Percentiles rank a stretch among this genome's conserved stretches.
phyloP scores from a whole-genome alignment of 2,113 vertebrate species.

The Rhinoderma darwinii region DNA sequence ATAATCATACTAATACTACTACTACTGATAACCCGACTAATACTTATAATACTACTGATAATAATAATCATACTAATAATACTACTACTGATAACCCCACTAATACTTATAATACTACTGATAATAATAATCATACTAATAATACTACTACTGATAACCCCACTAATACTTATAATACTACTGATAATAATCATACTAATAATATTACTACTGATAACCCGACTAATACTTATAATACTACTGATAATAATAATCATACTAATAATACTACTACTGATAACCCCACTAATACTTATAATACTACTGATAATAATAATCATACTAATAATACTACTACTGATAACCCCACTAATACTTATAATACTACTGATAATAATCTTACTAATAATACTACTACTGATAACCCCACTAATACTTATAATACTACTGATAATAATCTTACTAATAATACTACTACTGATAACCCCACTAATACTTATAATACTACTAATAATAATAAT shows the following conservation, averaged over 20 bases:
- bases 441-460: too few species aligned
- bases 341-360: neutral
- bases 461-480: neutral
- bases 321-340: neutral
- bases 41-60: neutral
- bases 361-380: neutral
- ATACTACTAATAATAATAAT: neutral
- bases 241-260: neutral
- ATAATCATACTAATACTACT: neutral
- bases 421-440: too few species aligned
- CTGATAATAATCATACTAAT: neutral
- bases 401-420: too few species aligned
- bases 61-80: neutral
- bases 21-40: neutral
- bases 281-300: neutral
- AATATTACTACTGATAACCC: neutral
- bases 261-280: neutral
- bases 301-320: neutral
- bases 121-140: neutral
- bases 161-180: neutral
- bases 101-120: neutral
- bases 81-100: neutral
- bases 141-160: neutral
- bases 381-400: neutral
- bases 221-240: neutral